A percentile compares a stretch with the other conserved stretches of the same genome.
Evolutionary conservation across 2,888 invertebrate species (phyloP).

Genomic region (Masnerella sp.): DNA sequence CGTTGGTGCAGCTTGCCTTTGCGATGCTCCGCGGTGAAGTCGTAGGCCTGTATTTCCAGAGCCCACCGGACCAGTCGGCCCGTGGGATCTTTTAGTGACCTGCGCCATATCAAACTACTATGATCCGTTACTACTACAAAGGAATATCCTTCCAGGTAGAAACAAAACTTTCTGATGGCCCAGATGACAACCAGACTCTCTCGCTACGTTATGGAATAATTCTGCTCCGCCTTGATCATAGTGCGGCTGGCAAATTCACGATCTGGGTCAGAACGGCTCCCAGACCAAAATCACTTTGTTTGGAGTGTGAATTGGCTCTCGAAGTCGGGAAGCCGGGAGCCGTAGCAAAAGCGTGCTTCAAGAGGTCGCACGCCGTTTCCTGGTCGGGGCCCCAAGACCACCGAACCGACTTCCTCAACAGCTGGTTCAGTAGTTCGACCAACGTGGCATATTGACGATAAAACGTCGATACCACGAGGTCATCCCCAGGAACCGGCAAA

Average conservation of each 20-base stretch:
- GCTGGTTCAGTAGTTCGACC: neutral
- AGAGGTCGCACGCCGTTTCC: neutral
- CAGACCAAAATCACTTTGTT: no score
- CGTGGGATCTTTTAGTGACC: constrained; percentile 13
- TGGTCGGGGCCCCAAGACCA: neutral
- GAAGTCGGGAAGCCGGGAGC: neutral
- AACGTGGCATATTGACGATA: neutral
- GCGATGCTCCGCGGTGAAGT: neutral
- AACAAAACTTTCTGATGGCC: no score
- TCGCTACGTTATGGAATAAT: constrained; percentile 58
- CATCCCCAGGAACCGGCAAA: constrained; percentile 64
- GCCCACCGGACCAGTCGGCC: neutral
- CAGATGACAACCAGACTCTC: constrained; percentile 65
- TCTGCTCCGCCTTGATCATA: no score
- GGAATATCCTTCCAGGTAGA: constrained; percentile 53
- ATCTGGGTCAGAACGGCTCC: no score
- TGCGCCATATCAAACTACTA: constrained; percentile 60
- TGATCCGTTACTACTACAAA: constrained; percentile 54
- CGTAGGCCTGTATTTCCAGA: neutral
- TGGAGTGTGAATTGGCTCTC: neutral
- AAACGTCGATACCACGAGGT: constrained; percentile 1
- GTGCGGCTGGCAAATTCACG: constrained; percentile 59
- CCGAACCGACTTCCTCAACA: neutral
- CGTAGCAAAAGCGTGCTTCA: neutral
- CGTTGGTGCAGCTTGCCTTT: no score